These are phyloP conservation scores for Lepetodrilus schrolli DNA, from an alignment of 2,888 invertebrate species.

Conservation along the genomic window DNA sequence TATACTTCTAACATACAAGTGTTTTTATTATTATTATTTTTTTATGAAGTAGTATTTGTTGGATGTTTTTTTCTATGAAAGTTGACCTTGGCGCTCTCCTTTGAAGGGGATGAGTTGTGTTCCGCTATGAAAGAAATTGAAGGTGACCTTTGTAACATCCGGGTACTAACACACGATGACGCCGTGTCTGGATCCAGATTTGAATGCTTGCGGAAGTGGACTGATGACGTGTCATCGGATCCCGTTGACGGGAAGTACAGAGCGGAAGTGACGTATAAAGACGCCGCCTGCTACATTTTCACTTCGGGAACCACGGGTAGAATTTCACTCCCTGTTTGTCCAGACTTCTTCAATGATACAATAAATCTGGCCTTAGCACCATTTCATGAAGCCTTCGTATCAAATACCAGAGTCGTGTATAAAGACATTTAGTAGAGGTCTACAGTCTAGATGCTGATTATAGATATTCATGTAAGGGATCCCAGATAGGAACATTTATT, in stretches of 20 bases:
- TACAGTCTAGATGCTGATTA: no score
- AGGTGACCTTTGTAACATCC: conserved; percentile 35
- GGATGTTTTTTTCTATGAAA: background rate
- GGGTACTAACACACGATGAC: conserved; percentile 39
- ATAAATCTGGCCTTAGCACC: no score
- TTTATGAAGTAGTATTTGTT: background rate
- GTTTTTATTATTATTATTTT: background rate
- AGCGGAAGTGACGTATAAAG: conserved; percentile 12
- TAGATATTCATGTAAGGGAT: no score
- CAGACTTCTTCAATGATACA: no score
- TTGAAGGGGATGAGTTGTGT: background rate
- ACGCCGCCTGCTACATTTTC: conserved; percentile 47
- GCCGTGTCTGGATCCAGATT: conserved; percentile 31
- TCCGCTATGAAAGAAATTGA: conserved; percentile 25
- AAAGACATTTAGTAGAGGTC: no score
- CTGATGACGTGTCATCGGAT: conserved; percentile 27
- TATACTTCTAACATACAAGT: no score
- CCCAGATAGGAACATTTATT: no score
- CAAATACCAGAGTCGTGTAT: no score
- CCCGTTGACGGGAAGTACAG: conserved; percentile 38
- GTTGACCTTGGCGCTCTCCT: background rate
- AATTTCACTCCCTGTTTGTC: background rate
- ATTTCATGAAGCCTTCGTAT: no score
- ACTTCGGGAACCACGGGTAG: conserved; percentile 61
- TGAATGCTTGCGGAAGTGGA: conserved; percentile 33